Conservation (phyloP, 2,797 vertebrate genomes). For the Agapornis canus region DNA sequence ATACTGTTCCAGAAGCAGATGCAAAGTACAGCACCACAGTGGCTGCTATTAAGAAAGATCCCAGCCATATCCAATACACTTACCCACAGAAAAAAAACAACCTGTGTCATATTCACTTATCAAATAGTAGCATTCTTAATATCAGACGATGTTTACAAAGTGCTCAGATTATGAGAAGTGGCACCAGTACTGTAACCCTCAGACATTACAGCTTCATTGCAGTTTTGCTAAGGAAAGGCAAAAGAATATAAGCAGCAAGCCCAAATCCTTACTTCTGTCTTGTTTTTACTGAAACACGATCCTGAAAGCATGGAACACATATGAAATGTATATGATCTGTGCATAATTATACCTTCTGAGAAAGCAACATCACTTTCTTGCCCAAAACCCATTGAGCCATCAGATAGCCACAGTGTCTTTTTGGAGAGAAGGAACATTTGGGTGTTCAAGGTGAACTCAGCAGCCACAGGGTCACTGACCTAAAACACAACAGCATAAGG, state of each 20-base stretch:
- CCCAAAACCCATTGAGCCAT: slow-evolving; percentile 92
- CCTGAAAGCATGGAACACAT: background rate
- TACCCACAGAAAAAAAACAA: background rate
- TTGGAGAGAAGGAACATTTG: slow-evolving; percentile 92
- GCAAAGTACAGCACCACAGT: background rate
- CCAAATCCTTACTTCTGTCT: background rate
- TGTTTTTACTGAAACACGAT: background rate
- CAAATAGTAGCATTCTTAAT: background rate
- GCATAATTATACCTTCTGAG: slow-evolving; percentile 83
- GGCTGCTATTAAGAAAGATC: background rate
- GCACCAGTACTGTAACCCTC: background rate
- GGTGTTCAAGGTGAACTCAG: slow-evolving; percentile 94
- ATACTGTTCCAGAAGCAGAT: background rate
- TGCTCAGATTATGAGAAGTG: background rate
- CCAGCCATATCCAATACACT: background rate
- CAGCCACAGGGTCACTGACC: slow-evolving; percentile 95
- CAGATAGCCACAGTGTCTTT: slow-evolving; percentile 90
- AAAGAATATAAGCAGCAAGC: background rate
- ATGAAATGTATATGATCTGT: background rate
- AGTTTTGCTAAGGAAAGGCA: background rate
- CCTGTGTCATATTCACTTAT: background rate
- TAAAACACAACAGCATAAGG: slow-evolving; percentile 54
- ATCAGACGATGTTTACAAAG: background rate
- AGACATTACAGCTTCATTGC: background rate
- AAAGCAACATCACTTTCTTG: slow-evolving; percentile 90